Evolutionary conservation across 2,888 invertebrate genomes (phyloP).

Genomic region (Rhagonycha lutea): DNA sequence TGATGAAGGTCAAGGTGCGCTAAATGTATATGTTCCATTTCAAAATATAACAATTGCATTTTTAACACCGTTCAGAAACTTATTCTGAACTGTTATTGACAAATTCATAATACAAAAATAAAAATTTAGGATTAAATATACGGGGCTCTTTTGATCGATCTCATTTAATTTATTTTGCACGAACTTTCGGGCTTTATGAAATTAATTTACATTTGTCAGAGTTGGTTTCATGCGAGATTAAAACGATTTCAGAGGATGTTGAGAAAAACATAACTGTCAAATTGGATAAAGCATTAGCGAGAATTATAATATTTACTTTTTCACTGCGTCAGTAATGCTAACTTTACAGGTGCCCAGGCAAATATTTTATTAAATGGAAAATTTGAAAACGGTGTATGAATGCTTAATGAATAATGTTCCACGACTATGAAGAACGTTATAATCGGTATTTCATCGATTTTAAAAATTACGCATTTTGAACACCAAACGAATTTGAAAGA

Average conservation of each 20-base stretch:
- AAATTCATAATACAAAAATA: no score
- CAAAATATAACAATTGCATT: no score
- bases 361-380: background rate
- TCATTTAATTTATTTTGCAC: background rate
- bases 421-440: background rate
- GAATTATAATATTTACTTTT: background rate
- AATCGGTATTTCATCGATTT: background rate
- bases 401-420: background rate
- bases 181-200: background rate
- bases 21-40: no score
- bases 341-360: background rate
- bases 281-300: background rate
- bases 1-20: no score
- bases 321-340: background rate
- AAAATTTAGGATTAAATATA: background rate
- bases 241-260: background rate
- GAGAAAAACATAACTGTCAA: background rate
- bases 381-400: background rate
- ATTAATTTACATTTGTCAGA: background rate
- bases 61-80: no score
- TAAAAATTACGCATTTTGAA: background rate
- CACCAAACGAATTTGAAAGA: background rate
- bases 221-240: background rate
- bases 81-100: no score
- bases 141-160: background rate